These are phyloP conservation scores for Oryzaephilus surinamensis DNA, from an alignment of 1,140 invertebrate species.

Conservation along the genomic window DNA sequence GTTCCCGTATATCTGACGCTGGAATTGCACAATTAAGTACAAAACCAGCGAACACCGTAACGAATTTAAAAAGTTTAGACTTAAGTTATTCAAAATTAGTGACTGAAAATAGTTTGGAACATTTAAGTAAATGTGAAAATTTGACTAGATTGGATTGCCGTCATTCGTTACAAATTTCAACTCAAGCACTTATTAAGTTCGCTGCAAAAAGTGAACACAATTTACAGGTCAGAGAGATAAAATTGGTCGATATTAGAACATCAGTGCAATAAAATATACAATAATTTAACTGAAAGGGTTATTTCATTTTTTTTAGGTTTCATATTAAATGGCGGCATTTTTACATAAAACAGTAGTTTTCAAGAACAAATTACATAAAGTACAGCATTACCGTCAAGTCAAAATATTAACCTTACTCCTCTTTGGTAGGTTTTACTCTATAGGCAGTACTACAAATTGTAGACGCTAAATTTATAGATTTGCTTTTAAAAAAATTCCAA, in stretches of 20 bases:
- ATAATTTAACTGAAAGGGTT: no score
- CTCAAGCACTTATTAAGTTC: conserved; percentile 68
- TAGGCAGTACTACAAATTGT: no score
- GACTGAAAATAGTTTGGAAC: conserved; percentile 70
- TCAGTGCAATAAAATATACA: no score
- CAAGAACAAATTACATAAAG: no score
- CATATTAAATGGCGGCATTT: no score
- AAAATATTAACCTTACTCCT: no score
- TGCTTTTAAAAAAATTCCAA: no score
- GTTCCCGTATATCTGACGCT: conserved; percentile 75
- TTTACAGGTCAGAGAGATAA: conserved; percentile 63
- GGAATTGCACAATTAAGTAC: conserved; percentile 76
- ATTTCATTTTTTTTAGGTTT: no score
- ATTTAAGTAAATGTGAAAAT: conserved; percentile 56
- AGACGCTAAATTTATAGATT: no score
- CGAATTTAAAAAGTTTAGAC: conserved; percentile 53
- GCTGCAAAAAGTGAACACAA: conserved; percentile 64
- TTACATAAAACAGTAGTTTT: no score
- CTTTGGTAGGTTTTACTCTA: no score
- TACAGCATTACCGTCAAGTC: no score
- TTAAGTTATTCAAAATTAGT: conserved; percentile 71
- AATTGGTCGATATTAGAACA: conserved; percentile 59
- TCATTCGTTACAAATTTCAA: conserved; percentile 64
- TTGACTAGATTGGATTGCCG: conserved; percentile 59
- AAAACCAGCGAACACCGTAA: conserved; percentile 46